These are phyloP conservation scores for Pantherophis vulpinus DNA, from an alignment of 2,797 vertebrate species.

Conservation along the genomic window DNA sequence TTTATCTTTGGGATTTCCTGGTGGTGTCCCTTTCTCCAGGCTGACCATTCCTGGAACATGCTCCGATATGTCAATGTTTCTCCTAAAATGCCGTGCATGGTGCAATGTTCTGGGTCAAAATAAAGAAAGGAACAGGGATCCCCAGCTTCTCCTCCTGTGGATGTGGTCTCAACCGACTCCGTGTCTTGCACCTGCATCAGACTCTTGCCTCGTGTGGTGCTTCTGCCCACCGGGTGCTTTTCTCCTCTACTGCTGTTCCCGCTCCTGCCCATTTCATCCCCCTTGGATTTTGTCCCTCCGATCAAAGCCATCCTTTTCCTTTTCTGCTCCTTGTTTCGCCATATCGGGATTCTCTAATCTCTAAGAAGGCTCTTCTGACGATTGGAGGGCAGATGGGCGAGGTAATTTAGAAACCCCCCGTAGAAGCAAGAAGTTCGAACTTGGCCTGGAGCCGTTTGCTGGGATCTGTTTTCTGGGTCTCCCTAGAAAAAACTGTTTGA, in stretches of 20 bases:
- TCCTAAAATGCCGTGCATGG: too few species aligned
- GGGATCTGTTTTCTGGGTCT: not conserved
- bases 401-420: not conserved
- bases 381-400: not conserved
- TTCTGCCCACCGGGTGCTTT: not conserved
- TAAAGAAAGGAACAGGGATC: too few species aligned
- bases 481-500: not conserved
- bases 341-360: not conserved
- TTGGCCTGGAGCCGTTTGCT: not conserved
- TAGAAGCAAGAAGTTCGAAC: not conserved
- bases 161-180: too few species aligned
- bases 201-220: not conserved
- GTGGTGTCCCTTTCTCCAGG: not conserved
- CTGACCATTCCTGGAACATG: not conserved
- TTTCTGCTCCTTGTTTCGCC: not conserved
- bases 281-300: not conserved
- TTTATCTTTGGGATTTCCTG: not conserved
- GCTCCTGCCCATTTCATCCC: not conserved
- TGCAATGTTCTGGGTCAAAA: too few species aligned
- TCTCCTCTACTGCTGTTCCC: not conserved
- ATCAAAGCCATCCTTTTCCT: not conserved
- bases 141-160: not conserved
- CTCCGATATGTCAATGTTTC: too few species aligned
- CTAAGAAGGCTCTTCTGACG: too few species aligned
- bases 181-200: not conserved